Base-by-base conservation (phyloP, 2,888 invertebrate species). In the Agrotis exclamationis region DNA sequence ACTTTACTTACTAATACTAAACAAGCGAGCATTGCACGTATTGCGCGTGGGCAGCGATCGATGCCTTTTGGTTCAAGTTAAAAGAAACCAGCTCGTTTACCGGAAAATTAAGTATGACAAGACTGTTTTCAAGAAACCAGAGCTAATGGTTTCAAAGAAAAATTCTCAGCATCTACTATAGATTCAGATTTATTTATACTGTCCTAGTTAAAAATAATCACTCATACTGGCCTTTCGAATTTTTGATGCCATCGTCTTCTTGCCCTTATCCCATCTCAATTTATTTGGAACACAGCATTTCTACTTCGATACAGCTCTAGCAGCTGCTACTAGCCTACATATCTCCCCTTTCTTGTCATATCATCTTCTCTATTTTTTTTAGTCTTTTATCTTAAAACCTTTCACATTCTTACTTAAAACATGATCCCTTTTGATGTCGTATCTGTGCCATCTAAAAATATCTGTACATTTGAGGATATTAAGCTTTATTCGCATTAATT, bases 31-130 rank as follows among this genome's bases (percentile, higher is more conserved):
- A 80, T 86, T 85, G 86, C 83, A 82, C 88, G 90, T 88, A 88
- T 84, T 86, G 81, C 85, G 89, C 89, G 92, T 92, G 90, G 91
- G 91, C 82, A 80, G 80, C 75, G 77, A 85, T 85, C 84, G 82
- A 83, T 86, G 84, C 75, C 85, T 86, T 81, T 73, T 63, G 83
- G 84, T 74, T 69, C 74, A 86, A 88, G 83, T 85, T 64, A 75
- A 53, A 71, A 73, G 85, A 77, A 64, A 77, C 59, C 3, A 53
- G 45, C 7, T 56, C 13, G 11, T 58, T 62, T 73, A 2, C 11
- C 39, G 39, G 39, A 39, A 39, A 39, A 39, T 28, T 39, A 39
- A 39, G 39, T 39, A 39, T 39, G 33, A 33, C 33, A 33, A 33
- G 33, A 33, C 7, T 39, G 39, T 11, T 39, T 39, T 39, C 39